A percentile compares a stretch with the other conserved stretches of the same genome.
These are phyloP conservation scores for Epistrophe eligans DNA, from an alignment of 2,888 invertebrate genomes.

Conservation along the genomic window DNA sequence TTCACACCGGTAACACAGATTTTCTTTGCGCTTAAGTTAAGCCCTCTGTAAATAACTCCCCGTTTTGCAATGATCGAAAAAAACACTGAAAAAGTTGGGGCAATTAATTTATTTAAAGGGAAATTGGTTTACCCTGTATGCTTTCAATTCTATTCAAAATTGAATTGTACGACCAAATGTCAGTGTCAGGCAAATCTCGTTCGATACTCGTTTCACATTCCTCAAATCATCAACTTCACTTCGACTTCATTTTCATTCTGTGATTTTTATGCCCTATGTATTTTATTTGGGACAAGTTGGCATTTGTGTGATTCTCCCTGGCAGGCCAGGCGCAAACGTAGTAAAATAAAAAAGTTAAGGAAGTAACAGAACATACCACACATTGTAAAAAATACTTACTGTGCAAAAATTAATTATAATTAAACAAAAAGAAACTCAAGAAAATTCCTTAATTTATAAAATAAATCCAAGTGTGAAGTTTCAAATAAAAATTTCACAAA, in stretches of 20 bases:
- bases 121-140: not conserved
- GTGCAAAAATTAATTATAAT: conserved; percentile 61
- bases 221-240: conserved; percentile 60
- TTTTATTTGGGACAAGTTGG: conserved; percentile 70
- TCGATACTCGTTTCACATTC: conserved; percentile 61
- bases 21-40: no score
- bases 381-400: conserved; percentile 43
- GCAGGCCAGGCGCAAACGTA: conserved; percentile 75
- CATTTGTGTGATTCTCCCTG: conserved; percentile 70
- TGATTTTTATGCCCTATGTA: conserved; percentile 42
- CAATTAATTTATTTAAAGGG: no score
- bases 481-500: conserved; percentile 19
- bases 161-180: not conserved
- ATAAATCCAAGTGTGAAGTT: not conserved
- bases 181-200: not conserved
- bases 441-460: not conserved
- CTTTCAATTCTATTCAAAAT: conserved; percentile 33
- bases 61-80: no score
- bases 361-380: conserved; percentile 52
- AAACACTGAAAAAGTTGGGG: no score
- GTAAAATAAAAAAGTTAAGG: conserved; percentile 26
- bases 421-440: conserved; percentile 35
- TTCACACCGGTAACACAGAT: no score
- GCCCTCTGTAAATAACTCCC: no score
- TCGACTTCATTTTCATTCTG: conserved; percentile 33